Evolutionary conservation across 1,140 invertebrate species (phyloP).

Genomic region (Vanessa atalanta): DNA sequence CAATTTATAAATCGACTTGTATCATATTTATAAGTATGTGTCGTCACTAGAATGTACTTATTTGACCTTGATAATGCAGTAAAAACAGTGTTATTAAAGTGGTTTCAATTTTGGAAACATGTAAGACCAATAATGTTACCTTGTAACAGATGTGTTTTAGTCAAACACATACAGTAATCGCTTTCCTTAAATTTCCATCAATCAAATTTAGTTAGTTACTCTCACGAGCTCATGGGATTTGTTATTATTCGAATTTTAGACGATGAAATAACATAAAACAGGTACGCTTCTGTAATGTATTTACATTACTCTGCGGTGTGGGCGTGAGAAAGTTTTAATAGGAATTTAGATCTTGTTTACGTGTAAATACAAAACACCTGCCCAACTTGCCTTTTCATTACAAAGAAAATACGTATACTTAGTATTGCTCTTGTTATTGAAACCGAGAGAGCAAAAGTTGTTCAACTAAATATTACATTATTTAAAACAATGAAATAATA

Average conservation of each 20-base stretch:
- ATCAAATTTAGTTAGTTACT: conserved; percentile 22
- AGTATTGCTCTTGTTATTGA: conserved; percentile 14
- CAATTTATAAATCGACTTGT: background rate
- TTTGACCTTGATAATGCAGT: background rate
- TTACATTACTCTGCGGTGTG: conserved; percentile 46
- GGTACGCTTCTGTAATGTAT: conserved; percentile 46
- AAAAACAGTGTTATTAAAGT: conserved; percentile 2
- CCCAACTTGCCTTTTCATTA: conserved; percentile 39
- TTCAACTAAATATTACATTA: background rate
- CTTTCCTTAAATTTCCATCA: conserved; percentile 10
- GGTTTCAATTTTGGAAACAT: conserved; percentile 22
- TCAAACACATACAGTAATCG: conserved; percentile 10
- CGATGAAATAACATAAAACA: conserved; percentile 57
- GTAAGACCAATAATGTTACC: conserved; percentile 7
- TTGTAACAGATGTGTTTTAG: conserved; percentile 25
- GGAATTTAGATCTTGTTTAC: conserved; percentile 62
- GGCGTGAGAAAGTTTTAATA: conserved; percentile 72
- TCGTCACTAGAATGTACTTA: background rate
- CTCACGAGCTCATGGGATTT: conserved; percentile 7
- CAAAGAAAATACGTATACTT: conserved; percentile 36
- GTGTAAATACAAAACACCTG: conserved; percentile 59
- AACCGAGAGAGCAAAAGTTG: conserved; percentile 11
- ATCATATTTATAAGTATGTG: background rate
- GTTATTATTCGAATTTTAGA: conserved; percentile 42
- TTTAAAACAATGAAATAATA: background rate